Base-by-base conservation (phyloP, 2,797 vertebrate genomes). In the Cryptoblepharus egeriae region DNA sequence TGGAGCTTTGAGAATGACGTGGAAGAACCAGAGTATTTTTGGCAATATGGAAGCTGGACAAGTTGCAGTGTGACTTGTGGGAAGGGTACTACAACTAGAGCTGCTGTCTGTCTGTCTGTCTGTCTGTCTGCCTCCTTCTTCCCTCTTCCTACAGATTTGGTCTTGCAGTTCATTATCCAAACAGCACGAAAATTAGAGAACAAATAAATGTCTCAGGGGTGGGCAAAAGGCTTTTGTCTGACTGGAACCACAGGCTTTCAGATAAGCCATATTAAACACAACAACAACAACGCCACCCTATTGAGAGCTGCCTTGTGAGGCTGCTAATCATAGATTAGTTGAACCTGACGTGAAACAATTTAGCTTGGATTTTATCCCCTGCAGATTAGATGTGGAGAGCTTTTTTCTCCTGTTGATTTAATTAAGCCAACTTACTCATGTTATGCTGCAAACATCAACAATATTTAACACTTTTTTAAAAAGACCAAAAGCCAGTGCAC, bases 31-130 rank as follows among this genome's bases (percentile, higher is more conserved):
- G 90, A 96, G 55, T 98, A 97, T 91, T 95, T 85, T 75, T 99
- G 98, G 98, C 97, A 96, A 71, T 96, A 97, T 0, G 97, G 98
- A 82, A 97, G 90, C 3, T 99, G 98, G 98, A 97, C 97, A 1
- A 93, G 97, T 88, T 99, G 98, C 94, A 99, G 97, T 90, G 95
- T 97, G 71, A 97, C 97, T 0, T 99, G 98, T 92, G 98, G 98
- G 74, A 90, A 94, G 90, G 98, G 98, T 99, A 92, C 92, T 89
- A 52, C 45, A 60, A 24, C 22, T 16, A 26, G 26, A 7, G 39
- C 30, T 5, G 12, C 10, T 12, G 2, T 30, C 37, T 61, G n/a
- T n/a, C n/a, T n/a, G n/a, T n/a, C n/a, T n/a, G n/a, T n/a, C n/a
- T n/a, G n/a, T n/a, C n/a, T n/a, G n/a, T n/a, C n/a, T n/a, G n/a